phyloP scores from a whole-genome alignment of 1,140 invertebrate genomes.

The Aphelenchoides besseyi region DNA sequence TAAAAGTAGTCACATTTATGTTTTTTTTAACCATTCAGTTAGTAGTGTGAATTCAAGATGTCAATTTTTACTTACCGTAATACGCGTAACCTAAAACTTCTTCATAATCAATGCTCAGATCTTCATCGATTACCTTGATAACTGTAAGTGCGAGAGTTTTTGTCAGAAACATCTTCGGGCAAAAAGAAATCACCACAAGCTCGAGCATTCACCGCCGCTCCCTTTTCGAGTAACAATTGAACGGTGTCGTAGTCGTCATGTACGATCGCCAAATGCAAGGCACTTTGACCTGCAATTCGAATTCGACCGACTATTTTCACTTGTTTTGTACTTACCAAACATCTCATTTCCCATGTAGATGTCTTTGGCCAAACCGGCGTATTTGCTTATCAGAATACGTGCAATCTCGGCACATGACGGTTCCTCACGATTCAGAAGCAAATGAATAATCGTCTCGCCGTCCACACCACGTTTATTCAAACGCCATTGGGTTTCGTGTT shows the following conservation, averaged over 20 bases:
- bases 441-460: slow-evolving; percentile 87
- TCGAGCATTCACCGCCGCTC: slow-evolving; percentile 83
- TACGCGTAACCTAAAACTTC: slow-evolving; percentile 58
- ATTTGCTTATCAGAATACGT: slow-evolving; percentile 81
- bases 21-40: too few species aligned
- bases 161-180: slow-evolving; percentile 76
- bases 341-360: slow-evolving; percentile 96
- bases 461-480: slow-evolving; percentile 89
- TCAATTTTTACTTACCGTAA: slow-evolving; percentile 53
- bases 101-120: too few species aligned
- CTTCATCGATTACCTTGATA: slow-evolving; percentile 72
- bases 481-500: slow-evolving; percentile 89
- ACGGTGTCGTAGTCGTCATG: slow-evolving; percentile 93
- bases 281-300: slow-evolving; percentile 74
- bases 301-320: background rate
- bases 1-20: too few species aligned
- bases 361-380: slow-evolving; percentile 83
- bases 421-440: slow-evolving; percentile 89
- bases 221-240: slow-evolving; percentile 78
- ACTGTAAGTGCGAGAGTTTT: slow-evolving; percentile 73
- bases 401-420: slow-evolving; percentile 79
- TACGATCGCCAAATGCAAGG: slow-evolving; percentile 89
- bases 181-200: slow-evolving; percentile 75
- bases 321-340: slow-evolving; percentile 70
- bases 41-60: too few species aligned